Evolutionary conservation across 2,888 invertebrate genomes (phyloP), one percentile per base, ranked within the genome.

Genomic region (Linnaemya vulpina): DNA sequence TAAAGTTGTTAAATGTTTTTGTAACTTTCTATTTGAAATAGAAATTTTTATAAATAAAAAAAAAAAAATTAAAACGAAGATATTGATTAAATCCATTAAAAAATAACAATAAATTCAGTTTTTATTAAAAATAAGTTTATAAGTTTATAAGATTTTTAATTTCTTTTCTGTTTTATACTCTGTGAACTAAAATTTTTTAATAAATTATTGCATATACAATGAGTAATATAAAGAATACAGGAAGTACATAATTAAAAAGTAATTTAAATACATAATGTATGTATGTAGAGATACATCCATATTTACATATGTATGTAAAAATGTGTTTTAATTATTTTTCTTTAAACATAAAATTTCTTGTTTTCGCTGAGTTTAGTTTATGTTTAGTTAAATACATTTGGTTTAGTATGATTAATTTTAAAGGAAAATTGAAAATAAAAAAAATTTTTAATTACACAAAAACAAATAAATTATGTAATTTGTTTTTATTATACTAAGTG

Each of bases 151-250:
- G 60, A 9, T 58, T 38, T 60, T 38, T 58, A 51, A 55, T 49
- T 43, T 40, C 22, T 71, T 55, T 55, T 73, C 35, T 67, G 17
- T 9, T 63, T n/a, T 51, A 51, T 17, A 10, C 22, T n/a, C 11
- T 51, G 71, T 53, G 40, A 25, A 49, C 1, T 70, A 75, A 51
- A 73, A 78, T 46, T 63, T n/a, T 74, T 35, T 49, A 81, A 46
- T 55, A 82, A 85, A 81, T 82, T 82, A 78, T 85, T 82, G 75
- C 53, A 38, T 82, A 82, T 82, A 85, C 82, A 85, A 85, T 85
- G 85, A 82, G 82, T 85, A 85, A 85, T 75, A 30, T 76, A 77
- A 77, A 73, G 65, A 82, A 82, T 46, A 80, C 43, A 78, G 51
- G 53, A 46, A 70, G n/a, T 58, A 40, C 13, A 13, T 40, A 68